Percentiles rank a stretch among this genome's conserved stretches.
These are phyloP conservation scores for Scolanthus callimorphus DNA, from an alignment of 92 coral and sea anemone genomes.

Conservation along the genomic window DNA sequence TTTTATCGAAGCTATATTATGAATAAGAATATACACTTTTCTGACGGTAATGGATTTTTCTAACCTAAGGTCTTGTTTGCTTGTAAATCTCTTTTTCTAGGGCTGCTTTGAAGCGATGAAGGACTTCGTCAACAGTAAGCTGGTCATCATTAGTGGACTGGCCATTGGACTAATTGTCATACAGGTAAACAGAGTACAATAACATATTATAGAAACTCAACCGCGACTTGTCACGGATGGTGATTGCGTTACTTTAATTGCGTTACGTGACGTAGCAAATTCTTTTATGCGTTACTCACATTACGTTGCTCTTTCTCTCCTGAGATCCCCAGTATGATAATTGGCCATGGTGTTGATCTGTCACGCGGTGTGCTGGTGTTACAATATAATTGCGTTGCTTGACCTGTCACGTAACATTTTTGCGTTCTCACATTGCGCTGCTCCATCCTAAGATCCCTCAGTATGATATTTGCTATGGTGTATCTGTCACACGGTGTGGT, in stretches of 20 bases:
- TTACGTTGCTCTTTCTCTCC: background rate
- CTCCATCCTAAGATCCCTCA: constrained; percentile 25
- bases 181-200: too few relatives aligned
- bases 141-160: constrained; percentile 32
- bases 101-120: constrained; percentile 33
- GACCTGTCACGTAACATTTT: background rate
- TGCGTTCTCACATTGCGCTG: background rate
- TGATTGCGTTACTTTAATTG: too few relatives aligned
- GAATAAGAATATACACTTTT: too few relatives aligned
- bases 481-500: constrained; percentile 20
- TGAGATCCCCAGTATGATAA: background rate
- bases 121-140: constrained; percentile 26
- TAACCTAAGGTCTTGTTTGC: too few relatives aligned
- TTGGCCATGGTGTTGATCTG: too few relatives aligned
- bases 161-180: constrained; percentile 41
- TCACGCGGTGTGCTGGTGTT: too few relatives aligned
- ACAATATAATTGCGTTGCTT: too few relatives aligned
- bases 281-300: background rate
- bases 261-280: too few relatives aligned
- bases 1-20: too few relatives aligned
- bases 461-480: constrained; percentile 52
- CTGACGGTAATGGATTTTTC: too few relatives aligned
- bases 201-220: too few relatives aligned
- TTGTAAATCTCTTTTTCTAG: constrained; percentile 7
- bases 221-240: too few relatives aligned